Evolutionary conservation across 2,888 invertebrate species (phyloP).

Genomic region (Sceliomorpha sp.): DNA sequence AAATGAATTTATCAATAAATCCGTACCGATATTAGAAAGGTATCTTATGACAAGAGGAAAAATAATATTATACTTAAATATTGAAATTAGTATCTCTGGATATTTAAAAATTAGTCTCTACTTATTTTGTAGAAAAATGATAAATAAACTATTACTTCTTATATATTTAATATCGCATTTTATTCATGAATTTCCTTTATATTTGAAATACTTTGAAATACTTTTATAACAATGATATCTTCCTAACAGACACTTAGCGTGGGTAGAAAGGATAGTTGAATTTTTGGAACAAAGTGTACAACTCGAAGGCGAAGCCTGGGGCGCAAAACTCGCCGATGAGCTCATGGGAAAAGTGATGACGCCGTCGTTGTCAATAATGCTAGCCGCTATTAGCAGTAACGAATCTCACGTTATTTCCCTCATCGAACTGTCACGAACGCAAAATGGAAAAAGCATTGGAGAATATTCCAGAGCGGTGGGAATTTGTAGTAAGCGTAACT

Average conservation of each 20-base stretch:
- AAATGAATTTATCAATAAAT: too few relatives aligned
- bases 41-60: too few relatives aligned
- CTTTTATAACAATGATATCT: too few relatives aligned
- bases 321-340: constrained; percentile 68
- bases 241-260: constrained; percentile 62
- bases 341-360: constrained; percentile 57
- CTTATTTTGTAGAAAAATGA: too few relatives aligned
- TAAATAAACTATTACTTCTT: too few relatives aligned
- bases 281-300: constrained; percentile 71
- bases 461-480: constrained; percentile 71
- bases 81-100: too few relatives aligned
- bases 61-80: too few relatives aligned
- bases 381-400: constrained; percentile 68
- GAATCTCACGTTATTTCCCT: constrained; percentile 64
- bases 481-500: constrained; percentile 67
- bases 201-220: too few relatives aligned
- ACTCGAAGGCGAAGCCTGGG: constrained; percentile 70
- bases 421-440: constrained; percentile 62
- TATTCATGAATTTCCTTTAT: too few relatives aligned
- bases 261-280: constrained; percentile 71
- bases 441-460: constrained; percentile 51
- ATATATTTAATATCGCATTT: too few relatives aligned
- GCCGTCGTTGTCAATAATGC: constrained; percentile 61
- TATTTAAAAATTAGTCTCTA: too few relatives aligned
- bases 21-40: too few relatives aligned